A percentile compares a stretch with the other conserved stretches of the same genome.
phyloP scores from a whole-genome alignment of 2,797 vertebrate species.

The Prionace glauca region DNA sequence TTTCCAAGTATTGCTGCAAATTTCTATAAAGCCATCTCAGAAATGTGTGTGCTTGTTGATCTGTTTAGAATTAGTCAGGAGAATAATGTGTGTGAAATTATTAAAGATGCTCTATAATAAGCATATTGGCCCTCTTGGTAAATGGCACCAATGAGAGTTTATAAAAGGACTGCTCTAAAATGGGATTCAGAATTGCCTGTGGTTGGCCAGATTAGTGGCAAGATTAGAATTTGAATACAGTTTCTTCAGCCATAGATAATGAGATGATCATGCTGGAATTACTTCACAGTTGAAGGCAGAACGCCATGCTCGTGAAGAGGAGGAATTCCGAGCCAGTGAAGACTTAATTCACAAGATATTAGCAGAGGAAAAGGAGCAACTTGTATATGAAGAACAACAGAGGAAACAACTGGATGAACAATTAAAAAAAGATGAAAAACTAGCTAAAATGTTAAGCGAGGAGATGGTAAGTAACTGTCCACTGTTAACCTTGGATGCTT shows the following conservation, averaged over 20 bases:
- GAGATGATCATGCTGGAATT: not conserved
- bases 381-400: conserved; percentile 55
- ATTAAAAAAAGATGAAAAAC: conserved; percentile 60
- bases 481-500: not conserved
- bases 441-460: conserved; percentile 50
- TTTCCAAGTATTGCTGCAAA: not conserved
- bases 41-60: not conserved
- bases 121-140: not conserved
- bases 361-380: conserved; percentile 69
- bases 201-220: not conserved
- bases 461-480: conserved; percentile 54
- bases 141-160: not conserved
- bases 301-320: conserved; percentile 67
- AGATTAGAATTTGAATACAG: not conserved
- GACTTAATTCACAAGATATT: conserved; percentile 76
- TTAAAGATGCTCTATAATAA: not conserved
- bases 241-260: not conserved
- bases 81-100: not conserved
- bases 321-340: conserved; percentile 76
- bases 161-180: not conserved
- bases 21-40: not conserved
- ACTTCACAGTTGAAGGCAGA: conserved; percentile 71
- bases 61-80: not conserved
- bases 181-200: not conserved
- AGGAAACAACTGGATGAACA: conserved; percentile 56